Evolutionary conservation across 2,113 vertebrate species (phyloP), one percentile per base, ranked within the genome.

Genomic region (Urocitellus parryii): DNA sequence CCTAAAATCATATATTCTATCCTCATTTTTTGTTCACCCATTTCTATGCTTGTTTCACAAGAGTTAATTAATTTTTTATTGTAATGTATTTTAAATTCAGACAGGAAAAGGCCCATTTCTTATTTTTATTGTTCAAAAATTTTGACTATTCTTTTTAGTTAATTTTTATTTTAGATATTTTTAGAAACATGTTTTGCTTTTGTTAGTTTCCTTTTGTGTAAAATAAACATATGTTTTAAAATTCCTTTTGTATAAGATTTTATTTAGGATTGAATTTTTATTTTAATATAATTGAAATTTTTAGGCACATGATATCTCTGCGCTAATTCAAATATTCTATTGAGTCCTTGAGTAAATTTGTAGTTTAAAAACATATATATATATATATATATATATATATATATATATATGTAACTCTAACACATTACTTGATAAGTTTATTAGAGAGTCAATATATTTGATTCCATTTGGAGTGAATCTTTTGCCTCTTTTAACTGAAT

Each of bases 101-200:
- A 67, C 6, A 92, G 8, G 5, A 16, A 1, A 94, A 91, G 27
- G 4, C 16, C 12, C n/a, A 48, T 72, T 82, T 90, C 32, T 95
- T 24, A 39, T 88, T 88, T 92, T 83, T 79, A 92, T 42, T 88
- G 88, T 83, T 53, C 10, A 70, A 91, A 93, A 73, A 27, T 14
- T 25, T 91, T 80, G 51, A 10, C 13, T 74, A 45, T 56, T 80
- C 20, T 77, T 27, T 48, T 77, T 51, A 51, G 48, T 51, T 83
- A 58, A 68, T 63, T 85, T 96, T 91, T 56, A 77, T 90, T 80
- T 87, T 78, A 90, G 17, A 8, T 96, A 87, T 83, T 8, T 90
- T 78, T 29, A 92, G 68, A 92, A 88, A 77, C 13, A 77, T 76
- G 12, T 80, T 92, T 83, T 91, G 7, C 32, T 86, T 58, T 39